These are phyloP conservation scores for Falco peregrinus DNA, from an alignment of 2,797 vertebrate genomes.

Conservation along the genomic window DNA sequence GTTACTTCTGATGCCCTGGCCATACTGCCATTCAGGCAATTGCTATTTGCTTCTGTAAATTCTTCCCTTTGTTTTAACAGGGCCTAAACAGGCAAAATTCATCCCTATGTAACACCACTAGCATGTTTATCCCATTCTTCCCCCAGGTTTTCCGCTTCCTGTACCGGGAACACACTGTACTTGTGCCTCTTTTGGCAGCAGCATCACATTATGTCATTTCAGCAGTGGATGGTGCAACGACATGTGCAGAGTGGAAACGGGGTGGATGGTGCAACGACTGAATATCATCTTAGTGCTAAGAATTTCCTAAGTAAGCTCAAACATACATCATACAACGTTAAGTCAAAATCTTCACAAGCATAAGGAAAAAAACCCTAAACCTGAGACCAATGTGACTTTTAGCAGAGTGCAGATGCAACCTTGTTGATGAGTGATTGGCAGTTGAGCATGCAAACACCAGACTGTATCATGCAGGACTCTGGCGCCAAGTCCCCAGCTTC, in stretches of 20 bases:
- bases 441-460: neutral
- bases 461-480: neutral
- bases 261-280: neutral
- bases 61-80: neutral
- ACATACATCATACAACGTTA: neutral
- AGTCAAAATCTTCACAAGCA: neutral
- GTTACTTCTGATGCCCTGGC: neutral
- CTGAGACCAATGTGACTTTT: neutral
- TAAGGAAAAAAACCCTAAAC: fast-evolving
- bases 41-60: neutral
- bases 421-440: neutral
- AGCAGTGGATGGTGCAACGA: neutral
- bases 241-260: neutral
- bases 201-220: neutral
- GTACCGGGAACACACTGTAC: fast-evolving
- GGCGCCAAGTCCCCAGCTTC: neutral
- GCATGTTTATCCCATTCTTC: neutral
- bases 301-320: neutral
- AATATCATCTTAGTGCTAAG: neutral
- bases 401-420: neutral
- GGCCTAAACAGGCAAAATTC: neutral
- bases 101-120: neutral
- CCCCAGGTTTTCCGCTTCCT: neutral
- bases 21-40: neutral
- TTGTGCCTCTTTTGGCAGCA: neutral